Base-by-base conservation (phyloP, 2,888 invertebrate genomes). In the Spilosoma lubricipeda region DNA sequence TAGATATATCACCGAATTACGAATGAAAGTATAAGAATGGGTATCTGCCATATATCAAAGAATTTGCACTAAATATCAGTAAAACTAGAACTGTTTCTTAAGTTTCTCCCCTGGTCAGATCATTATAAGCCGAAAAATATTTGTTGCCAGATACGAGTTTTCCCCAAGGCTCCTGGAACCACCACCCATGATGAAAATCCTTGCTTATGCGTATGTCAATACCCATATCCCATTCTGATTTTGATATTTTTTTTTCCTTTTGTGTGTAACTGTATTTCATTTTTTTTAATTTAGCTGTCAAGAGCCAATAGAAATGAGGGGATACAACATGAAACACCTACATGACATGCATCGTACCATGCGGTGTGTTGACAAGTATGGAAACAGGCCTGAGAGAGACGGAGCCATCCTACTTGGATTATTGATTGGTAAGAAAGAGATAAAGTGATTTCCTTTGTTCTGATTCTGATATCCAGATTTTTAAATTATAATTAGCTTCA, bases 381-480 rank as follows among this genome's bases (percentile, higher is more conserved):
- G 96, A 0, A 95, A 97, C 70, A 92, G 96, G 68, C 97, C 98
- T 0, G 97, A 97, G 88, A 96, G 93, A 52, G 98, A 98, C 82
- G 97, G 97, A 0, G 95, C 96, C 9, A 93, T 98, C 45, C 93
- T 98, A 39, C 94, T 98, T 0, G 97, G 97, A 0, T 92, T 97
- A 1, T 92, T 98, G 13, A 96, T 98, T 70, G 97, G 97, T 94
- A 86, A 91, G 89, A 33, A 23, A 65, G 48, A 63, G 48, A 70
- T 7, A 59, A 13, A 42, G 1, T 0, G 2, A 42, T 42, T 42
- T 7, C 15, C 1, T 39, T 66, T 8, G 9, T 66, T 42, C 39
- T 42, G 13, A 23, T n/a, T 42, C 63, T 36, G 36, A 63, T 30
- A 18, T 23, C 7, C 48, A 23, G 48, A 48, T 20, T 5, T 18